A percentile compares a stretch with the other conserved stretches of the same genome.
Conservation (phyloP, 2,797 vertebrate genomes). For the Tapirus indicus region DNA sequence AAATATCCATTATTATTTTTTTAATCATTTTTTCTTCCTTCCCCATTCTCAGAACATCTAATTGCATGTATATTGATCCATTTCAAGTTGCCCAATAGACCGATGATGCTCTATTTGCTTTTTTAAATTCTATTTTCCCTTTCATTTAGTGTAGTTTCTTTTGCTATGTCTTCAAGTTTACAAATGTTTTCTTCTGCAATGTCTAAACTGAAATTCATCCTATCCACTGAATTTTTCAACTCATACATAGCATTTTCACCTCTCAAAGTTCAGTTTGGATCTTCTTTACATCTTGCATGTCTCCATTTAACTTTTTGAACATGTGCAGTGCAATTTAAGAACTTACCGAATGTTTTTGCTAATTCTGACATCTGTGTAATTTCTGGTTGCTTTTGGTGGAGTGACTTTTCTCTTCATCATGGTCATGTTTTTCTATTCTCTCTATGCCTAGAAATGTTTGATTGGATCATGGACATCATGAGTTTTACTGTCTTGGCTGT, state of each 20-base stretch:
- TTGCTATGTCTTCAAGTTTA: background rate
- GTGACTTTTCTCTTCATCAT: background rate
- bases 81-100: background rate
- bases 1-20: background rate
- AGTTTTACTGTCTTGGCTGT: too few species aligned
- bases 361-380: background rate
- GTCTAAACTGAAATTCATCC: background rate
- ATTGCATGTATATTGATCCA: rapidly evolving
- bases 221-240: background rate
- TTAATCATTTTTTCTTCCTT: background rate
- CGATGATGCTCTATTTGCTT: background rate
- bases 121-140: background rate
- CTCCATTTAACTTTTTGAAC: background rate
- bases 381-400: background rate
- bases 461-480: background rate
- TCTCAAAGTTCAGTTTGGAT: background rate
- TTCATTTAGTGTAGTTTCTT: background rate
- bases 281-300: background rate
- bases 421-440: background rate
- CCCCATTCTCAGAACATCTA: background rate
- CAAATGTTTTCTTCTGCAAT: background rate
- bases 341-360: background rate
- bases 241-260: background rate
- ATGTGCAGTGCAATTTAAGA: background rate
- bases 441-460: background rate